phyloP scores from a whole-genome alignment of 2,888 invertebrate species.

The Standfussiana lucernea region DNA sequence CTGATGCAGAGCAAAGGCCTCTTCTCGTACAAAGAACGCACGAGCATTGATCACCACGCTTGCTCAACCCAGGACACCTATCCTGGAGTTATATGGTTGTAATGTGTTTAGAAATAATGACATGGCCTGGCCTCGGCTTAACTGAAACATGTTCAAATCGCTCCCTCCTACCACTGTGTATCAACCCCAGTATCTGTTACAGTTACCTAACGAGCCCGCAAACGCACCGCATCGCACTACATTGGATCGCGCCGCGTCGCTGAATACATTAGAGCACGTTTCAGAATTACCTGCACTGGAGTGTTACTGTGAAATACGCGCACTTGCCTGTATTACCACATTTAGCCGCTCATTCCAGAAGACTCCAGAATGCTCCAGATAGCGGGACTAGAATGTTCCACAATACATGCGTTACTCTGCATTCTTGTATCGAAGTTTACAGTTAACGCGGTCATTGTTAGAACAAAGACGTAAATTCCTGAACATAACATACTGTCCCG shows the following conservation, averaged over 20 bases:
- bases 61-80: not conserved
- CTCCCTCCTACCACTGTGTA: not conserved
- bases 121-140: not conserved
- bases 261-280: constrained; percentile 40
- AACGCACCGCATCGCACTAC: constrained; percentile 17
- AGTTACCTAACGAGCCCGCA: constrained; percentile 40
- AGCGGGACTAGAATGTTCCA: not conserved
- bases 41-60: not conserved
- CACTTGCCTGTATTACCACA: not conserved
- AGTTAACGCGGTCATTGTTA: constrained; percentile 1
- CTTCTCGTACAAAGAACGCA: not conserved
- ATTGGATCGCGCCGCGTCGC: constrained; percentile 20
- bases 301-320: constrained; percentile 4
- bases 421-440: constrained; percentile 1
- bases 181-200: constrained; percentile 2
- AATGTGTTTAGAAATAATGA: not conserved
- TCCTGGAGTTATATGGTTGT: not conserved
- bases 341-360: constrained; percentile 15
- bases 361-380: constrained; percentile 4
- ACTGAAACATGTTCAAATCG: not conserved
- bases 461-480: not conserved
- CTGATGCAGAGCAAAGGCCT: not conserved
- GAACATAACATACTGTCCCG: not conserved
- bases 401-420: constrained; percentile 5
- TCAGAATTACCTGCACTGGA: not conserved